Base-by-base conservation (phyloP, 2,888 invertebrate genomes). In the Melanotus villosus region DNA sequence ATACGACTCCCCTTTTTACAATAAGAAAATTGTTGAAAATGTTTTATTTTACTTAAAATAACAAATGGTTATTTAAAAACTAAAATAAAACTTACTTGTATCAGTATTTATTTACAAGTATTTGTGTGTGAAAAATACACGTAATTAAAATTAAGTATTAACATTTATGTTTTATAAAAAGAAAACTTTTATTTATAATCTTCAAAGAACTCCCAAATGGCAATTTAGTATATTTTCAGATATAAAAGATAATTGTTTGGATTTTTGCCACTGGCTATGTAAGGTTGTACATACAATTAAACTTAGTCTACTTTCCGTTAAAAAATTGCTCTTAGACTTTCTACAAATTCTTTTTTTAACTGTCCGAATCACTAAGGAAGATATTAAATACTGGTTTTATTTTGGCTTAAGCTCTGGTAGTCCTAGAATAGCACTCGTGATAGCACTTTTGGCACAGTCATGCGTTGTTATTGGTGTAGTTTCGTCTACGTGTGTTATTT, bases 401-500 rank as follows among this genome's bases (percentile, higher is more conserved):
- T 52, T 64, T 65, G 56, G 57, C 65, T 56, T 36, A 19, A 36
- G 38, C 21, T 47, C 30, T 64, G 26, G 43, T 10, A 54, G 14
- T 52, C 26, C 36, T 6, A 45, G 26, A 65, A 65, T 65, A 65
- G 34, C 38, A 43, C 32, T 23, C n/a, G 9, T 65, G 65, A 65
- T 65, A 65, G 57, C 47, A 16, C 14, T 45, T 58, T 65, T 65
- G 65, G 65, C 65, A 65, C 64, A 36, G 10, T 10, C 16, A 32
- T 32, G 12, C 56, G 64, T 64, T 64, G 38, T 56, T 54, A 21
- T 54, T 64, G 41, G 34, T 64, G 19, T 41, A 56, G 64, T 56
- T 64, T 64, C 54, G 64, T 54, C 64, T 56, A 45, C 43, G 38
- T 21, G 47, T 50, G 47, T 26, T 62, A 62, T 62, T 62, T 62